These are phyloP conservation scores for Crocidura indochinensis DNA, from an alignment of 2,797 vertebrate genomes.

Conservation along the genomic window DNA sequence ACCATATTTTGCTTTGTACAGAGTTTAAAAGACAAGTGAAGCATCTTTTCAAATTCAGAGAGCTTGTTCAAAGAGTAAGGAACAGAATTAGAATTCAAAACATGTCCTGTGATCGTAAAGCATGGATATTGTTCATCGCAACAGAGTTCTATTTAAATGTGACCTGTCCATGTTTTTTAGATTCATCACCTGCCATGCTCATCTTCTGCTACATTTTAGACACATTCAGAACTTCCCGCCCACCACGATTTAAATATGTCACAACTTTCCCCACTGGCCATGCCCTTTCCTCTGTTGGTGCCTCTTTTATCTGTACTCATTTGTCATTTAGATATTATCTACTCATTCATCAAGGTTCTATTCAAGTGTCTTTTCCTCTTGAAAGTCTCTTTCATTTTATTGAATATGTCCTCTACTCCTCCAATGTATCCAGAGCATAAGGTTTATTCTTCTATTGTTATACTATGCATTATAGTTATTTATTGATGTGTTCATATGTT, in stretches of 20 bases:
- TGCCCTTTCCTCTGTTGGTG: background rate
- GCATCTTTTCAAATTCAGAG: constrained; percentile 44
- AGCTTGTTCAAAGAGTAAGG: background rate
- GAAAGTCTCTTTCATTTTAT: background rate
- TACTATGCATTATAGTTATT: constrained; percentile 8
- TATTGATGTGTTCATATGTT: background rate
- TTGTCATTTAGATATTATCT: constrained; percentile 43
- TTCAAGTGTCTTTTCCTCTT: background rate
- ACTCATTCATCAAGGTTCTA: constrained; percentile 23
- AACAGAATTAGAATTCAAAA: constrained; percentile 38
- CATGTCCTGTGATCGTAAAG: background rate
- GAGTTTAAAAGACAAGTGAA: background rate
- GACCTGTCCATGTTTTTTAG: background rate
- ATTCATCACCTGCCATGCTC: background rate
- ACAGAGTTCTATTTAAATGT: constrained; percentile 27
- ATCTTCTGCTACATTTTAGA: background rate
- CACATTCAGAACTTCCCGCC: background rate
- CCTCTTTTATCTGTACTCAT: background rate
- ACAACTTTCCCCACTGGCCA: background rate
- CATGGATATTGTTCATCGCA: background rate
- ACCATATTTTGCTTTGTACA: constrained; percentile 31
- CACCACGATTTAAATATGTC: constrained; percentile 6
- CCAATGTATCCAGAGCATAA: background rate
- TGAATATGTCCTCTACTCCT: background rate
- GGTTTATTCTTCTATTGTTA: background rate